These are phyloP conservation scores for Brachyhypopomus occidentalis DNA, from an alignment of 2,113 vertebrate species.

Conservation along the genomic window DNA sequence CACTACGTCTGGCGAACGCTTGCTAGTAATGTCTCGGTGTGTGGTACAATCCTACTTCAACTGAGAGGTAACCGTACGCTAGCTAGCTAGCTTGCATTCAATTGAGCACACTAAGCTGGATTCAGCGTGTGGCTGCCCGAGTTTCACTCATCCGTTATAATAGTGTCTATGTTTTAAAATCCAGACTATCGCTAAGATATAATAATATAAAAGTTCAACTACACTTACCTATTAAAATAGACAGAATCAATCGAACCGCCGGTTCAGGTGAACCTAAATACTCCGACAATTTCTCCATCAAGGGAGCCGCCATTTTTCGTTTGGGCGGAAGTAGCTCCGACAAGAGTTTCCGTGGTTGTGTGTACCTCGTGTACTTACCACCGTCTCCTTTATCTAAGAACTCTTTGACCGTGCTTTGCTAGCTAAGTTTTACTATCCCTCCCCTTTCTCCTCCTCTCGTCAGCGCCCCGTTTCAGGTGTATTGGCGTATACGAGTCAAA, in stretches of 20 bases:
- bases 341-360: constrained; percentile 59
- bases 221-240: constrained; percentile 87
- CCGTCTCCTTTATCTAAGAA: not conserved
- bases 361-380: constrained; percentile 22
- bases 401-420: not conserved
- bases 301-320: constrained; percentile 80
- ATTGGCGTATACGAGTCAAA: not conserved
- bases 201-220: not conserved
- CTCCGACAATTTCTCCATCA: constrained; percentile 77
- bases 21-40: too few relatives aligned
- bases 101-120: too few relatives aligned
- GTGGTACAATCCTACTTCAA: too few relatives aligned
- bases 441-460: not conserved
- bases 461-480: too few relatives aligned
- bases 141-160: too few relatives aligned
- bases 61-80: too few relatives aligned
- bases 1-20: too few relatives aligned
- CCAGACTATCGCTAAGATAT: not conserved
- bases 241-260: constrained; percentile 87
- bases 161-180: too few relatives aligned
- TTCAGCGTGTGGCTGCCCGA: too few relatives aligned
- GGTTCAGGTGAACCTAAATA: constrained; percentile 87
- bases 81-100: too few relatives aligned
- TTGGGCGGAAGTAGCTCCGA: constrained; percentile 74
- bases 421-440: too few relatives aligned